A percentile compares a stretch with the other conserved stretches of the same genome.
Evolutionary conservation across 2,888 invertebrate genomes (phyloP).

Genomic region (Noctua pronuba): DNA sequence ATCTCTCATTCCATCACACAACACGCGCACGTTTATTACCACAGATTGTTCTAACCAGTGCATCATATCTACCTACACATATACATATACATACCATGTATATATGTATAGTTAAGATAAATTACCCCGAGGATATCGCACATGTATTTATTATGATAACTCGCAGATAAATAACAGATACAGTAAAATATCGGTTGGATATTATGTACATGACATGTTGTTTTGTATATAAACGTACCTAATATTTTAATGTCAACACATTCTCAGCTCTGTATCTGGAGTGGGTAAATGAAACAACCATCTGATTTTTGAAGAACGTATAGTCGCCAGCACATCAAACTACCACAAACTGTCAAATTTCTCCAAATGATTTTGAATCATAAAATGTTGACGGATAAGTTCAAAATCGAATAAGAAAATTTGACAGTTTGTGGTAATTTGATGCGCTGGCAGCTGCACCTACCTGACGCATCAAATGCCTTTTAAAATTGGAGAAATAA

Average conservation of each 20-base stretch:
- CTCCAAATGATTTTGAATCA: no score
- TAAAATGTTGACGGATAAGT: no score
- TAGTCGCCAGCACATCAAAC: no score
- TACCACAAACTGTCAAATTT: no score
- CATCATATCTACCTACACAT: background rate
- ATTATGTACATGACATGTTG: conserved; percentile 1
- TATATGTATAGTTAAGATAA: conserved; percentile 34
- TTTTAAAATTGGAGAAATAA: background rate
- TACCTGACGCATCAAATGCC: background rate
- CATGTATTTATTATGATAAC: conserved; percentile 56
- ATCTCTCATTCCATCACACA: conserved; percentile 22
- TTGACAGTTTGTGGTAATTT: no score
- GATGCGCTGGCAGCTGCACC: no score
- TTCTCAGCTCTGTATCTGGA: background rate
- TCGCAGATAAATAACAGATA: conserved; percentile 53
- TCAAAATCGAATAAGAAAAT: no score
- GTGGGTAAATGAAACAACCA: background rate
- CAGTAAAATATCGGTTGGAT: conserved; percentile 22
- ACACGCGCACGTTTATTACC: conserved; percentile 17
- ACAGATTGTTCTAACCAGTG: conserved; percentile 13
- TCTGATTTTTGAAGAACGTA: background rate
- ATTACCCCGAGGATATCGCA: conserved; percentile 36
- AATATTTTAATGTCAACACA: conserved; percentile 25
- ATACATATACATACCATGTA: conserved; percentile 5
- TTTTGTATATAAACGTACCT: background rate